Percentiles rank a stretch among this genome's conserved stretches.
These are phyloP conservation scores for Drosophila prolongata DNA, from an alignment of 2,888 invertebrate species.

Conservation along the genomic window DNA sequence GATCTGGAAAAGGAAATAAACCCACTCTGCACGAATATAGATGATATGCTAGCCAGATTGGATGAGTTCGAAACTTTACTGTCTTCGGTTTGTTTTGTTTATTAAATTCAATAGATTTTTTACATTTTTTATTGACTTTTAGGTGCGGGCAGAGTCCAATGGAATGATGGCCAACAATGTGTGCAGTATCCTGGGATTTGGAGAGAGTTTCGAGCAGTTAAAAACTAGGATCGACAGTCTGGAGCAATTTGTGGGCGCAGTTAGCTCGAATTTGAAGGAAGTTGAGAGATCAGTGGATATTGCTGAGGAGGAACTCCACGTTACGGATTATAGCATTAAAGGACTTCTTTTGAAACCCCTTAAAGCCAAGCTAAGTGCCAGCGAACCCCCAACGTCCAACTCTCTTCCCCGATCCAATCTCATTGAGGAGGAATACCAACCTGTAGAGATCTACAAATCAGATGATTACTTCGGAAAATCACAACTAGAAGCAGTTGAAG, in stretches of 20 bases:
- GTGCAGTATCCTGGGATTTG: conserved; percentile 85
- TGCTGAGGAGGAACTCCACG: conserved; percentile 87
- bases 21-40: conserved; percentile 87
- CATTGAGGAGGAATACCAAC: conserved; percentile 78
- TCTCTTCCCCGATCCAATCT: conserved; percentile 62
- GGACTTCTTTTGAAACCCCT: conserved; percentile 87
- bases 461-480: conserved; percentile 79
- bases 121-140: too few species aligned
- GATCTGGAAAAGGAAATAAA: conserved; percentile 86
- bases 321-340: conserved; percentile 87
- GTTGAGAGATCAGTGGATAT: conserved; percentile 87
- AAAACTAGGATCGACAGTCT: conserved; percentile 86
- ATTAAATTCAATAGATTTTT: too few species aligned
- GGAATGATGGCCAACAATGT: conserved; percentile 84
- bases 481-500: background rate
- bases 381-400: conserved; percentile 29
- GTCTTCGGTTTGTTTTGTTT: conserved; percentile 82
- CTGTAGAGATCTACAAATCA: conserved; percentile 81
- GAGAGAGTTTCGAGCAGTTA: conserved; percentile 85
- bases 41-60: conserved; percentile 88
- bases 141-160: conserved; percentile 82
- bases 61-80: conserved; percentile 88
- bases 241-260: conserved; percentile 85
- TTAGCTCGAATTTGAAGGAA: conserved; percentile 85
- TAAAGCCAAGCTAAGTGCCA: conserved; percentile 76